These are phyloP conservation scores for Leucosticte australis DNA, from an alignment of 2,113 vertebrate genomes.

Conservation along the genomic window DNA sequence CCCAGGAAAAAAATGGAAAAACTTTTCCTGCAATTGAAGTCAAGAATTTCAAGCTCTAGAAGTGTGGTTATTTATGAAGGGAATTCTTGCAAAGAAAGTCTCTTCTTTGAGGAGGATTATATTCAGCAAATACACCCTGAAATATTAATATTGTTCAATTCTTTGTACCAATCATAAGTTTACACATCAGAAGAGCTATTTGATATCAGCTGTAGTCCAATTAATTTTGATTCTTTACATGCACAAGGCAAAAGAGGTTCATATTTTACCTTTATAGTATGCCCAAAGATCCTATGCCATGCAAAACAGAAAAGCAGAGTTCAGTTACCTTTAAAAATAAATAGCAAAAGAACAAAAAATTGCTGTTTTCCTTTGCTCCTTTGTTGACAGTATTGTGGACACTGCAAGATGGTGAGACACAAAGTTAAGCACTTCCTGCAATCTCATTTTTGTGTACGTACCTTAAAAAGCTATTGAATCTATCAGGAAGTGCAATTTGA, in stretches of 20 bases:
- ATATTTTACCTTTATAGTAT: not conserved
- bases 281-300: not conserved
- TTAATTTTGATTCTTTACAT: not conserved
- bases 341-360: not conserved
- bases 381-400: not conserved
- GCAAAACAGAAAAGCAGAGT: not conserved
- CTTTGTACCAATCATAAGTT: not conserved
- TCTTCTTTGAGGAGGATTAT: not conserved
- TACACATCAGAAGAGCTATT: not conserved
- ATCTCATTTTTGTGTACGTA: conserved; percentile 24
- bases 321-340: not conserved
- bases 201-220: not conserved
- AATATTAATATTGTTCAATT: not conserved
- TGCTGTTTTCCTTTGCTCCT: not conserved
- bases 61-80: not conserved
- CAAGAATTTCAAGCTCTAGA: not conserved
- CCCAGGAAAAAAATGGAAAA: not conserved
- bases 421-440: not conserved
- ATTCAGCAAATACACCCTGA: not conserved
- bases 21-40: not conserved
- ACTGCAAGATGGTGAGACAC: not conserved
- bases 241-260: not conserved
- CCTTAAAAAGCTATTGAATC: not conserved
- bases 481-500: not conserved
- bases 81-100: not conserved